Conservation (phyloP, 2,113 vertebrate genomes). For the Tretioscincus oriximinensis region DNA sequence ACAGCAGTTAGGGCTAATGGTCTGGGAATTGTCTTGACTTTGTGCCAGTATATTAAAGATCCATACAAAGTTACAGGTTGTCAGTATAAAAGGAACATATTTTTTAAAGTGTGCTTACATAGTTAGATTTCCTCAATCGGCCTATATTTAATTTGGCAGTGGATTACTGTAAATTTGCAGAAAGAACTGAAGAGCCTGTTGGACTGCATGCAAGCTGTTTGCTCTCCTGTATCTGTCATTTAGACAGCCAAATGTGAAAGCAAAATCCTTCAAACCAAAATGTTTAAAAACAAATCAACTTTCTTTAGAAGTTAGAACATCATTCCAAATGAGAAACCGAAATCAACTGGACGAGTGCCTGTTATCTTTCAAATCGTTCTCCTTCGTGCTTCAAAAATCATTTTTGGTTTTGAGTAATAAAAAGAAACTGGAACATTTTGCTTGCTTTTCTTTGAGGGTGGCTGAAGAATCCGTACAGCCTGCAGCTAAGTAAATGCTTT, state of each 20-base stretch:
- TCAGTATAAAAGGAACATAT: slow-evolving; percentile 36
- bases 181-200: slow-evolving; percentile 44
- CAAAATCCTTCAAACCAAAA: slow-evolving; percentile 47
- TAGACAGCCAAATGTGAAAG: slow-evolving; percentile 47
- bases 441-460: slow-evolving; percentile 28
- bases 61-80: slow-evolving; percentile 20
- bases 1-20: slow-evolving; percentile 24
- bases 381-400: slow-evolving; percentile 7
- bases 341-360: slow-evolving; percentile 33
- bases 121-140: slow-evolving; percentile 41
- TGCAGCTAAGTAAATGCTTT: slow-evolving; percentile 44
- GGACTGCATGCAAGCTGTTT: slow-evolving; percentile 37
- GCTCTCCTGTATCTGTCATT: slow-evolving; percentile 51
- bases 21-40: slow-evolving; percentile 32
- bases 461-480: slow-evolving; percentile 28
- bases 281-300: slow-evolving; percentile 31
- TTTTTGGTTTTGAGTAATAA: slow-evolving; percentile 14
- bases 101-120: slow-evolving; percentile 25
- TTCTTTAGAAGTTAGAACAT: slow-evolving; percentile 23
- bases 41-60: slow-evolving; percentile 36
- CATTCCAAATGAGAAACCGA: not conserved
- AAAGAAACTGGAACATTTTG: slow-evolving; percentile 34
- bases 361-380: slow-evolving; percentile 24
- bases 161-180: slow-evolving; percentile 37
- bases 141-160: slow-evolving; percentile 58